Conservation (phyloP, 2,888 invertebrate genomes). For the Neocrepidodera transversa region DNA sequence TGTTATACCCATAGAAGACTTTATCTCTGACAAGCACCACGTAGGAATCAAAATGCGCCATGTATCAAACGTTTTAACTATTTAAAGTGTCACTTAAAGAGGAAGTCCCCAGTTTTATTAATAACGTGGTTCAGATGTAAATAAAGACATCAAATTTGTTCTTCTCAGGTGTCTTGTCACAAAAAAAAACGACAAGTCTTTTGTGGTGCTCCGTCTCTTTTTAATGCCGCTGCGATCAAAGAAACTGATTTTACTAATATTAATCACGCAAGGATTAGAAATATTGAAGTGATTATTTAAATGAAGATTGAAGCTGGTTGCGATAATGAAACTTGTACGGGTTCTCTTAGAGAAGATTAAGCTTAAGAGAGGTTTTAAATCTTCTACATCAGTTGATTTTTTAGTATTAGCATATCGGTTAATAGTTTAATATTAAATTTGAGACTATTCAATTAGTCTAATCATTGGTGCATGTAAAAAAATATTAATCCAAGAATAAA, state of each 20-base stretch:
- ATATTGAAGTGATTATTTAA: conserved; percentile 58
- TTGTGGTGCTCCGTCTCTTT: conserved; percentile 37
- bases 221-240: conserved; percentile 51
- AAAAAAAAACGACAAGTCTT: conserved; percentile 37
- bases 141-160: conserved; percentile 43
- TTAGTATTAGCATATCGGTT: conserved; percentile 17
- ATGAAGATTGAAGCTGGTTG: conserved; percentile 55
- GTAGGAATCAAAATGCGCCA: conserved; percentile 14
- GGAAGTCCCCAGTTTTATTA: conserved; percentile 35
- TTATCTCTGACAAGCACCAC: conserved; percentile 23
- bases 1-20: neutral
- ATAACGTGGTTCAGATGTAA: conserved; percentile 34
- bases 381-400: conserved; percentile 26
- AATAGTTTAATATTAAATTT: conserved; percentile 35
- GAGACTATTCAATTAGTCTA: conserved; percentile 34
- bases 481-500: too few species aligned
- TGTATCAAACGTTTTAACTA: conserved; percentile 26
- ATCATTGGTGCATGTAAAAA: conserved; percentile 36
- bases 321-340: conserved; percentile 52
- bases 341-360: conserved; percentile 50
- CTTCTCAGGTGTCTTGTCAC: conserved; percentile 37
- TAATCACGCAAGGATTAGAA: conserved; percentile 57
- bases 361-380: conserved; percentile 37
- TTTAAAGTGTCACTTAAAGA: conserved; percentile 32
- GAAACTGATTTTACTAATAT: conserved; percentile 53